These are phyloP conservation scores for Brenthis ino DNA, from an alignment of 2,888 invertebrate species.

Conservation along the genomic window DNA sequence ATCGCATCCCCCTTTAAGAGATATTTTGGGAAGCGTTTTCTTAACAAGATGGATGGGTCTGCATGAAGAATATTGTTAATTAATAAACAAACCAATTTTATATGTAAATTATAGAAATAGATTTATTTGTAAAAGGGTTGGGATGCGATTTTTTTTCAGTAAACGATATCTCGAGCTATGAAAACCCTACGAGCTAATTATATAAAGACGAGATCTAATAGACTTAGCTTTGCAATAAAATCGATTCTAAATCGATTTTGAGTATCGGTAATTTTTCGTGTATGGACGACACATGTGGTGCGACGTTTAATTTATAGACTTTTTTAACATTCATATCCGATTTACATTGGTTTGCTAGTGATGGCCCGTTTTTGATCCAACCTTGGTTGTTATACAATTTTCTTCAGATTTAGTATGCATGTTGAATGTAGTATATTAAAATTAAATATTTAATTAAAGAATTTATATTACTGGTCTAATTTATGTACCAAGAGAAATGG, in stretches of 20 bases:
- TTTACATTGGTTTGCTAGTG: conserved; percentile 12
- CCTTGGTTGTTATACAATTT: too few relatives aligned
- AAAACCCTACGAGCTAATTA: conserved; percentile 1
- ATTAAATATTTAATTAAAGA: not conserved
- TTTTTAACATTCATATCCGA: conserved; percentile 13
- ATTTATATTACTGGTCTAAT: not conserved
- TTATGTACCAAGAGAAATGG: not conserved
- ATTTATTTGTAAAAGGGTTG: not conserved
- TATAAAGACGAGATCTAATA: conserved; percentile 12
- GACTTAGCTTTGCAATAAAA: conserved; percentile 19
- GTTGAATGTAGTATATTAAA: not conserved
- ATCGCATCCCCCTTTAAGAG: not conserved
- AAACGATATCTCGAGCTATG: not conserved
- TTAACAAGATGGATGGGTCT: too few relatives aligned
- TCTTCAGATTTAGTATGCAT: too few relatives aligned
- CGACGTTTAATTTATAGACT: conserved; percentile 26
- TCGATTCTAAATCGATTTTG: conserved; percentile 30
- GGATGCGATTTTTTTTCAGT: conserved; percentile 15
- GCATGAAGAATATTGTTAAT: not conserved
- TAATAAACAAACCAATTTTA: not conserved
- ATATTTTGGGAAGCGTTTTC: not conserved
- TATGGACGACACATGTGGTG: conserved; percentile 30
- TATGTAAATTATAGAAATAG: conserved; percentile 11
- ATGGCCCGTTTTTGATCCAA: not conserved
- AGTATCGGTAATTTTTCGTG: conserved; percentile 23